These are phyloP conservation scores for Silurus aristotelis DNA, from an alignment of 2,797 vertebrate species.

Conservation along the genomic window DNA sequence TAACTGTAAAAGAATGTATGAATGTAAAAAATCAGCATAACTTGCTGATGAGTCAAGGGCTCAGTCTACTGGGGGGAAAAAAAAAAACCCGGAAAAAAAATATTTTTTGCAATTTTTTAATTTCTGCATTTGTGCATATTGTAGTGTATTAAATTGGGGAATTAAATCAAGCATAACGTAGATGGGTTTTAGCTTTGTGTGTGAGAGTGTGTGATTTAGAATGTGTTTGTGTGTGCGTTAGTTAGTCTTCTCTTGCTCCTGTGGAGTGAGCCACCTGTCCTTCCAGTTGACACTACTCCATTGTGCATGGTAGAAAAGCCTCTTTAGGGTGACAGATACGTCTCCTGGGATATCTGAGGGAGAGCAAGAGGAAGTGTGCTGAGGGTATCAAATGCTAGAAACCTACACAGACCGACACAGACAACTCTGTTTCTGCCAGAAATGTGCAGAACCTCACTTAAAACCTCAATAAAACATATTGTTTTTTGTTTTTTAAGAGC, in stretches of 20 bases:
- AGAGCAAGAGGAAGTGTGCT: conserved; percentile 27
- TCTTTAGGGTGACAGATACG: conserved; percentile 4
- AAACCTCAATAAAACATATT: not conserved
- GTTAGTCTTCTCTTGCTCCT: not conserved
- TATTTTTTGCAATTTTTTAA: not conserved
- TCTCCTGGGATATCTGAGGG: conserved; percentile 12
- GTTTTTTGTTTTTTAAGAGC: no score
- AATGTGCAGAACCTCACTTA: not conserved
- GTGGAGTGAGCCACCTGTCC: conserved; percentile 33
- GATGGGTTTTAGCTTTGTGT: not conserved
- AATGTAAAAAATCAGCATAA: not conserved
- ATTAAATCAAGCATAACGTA: not conserved
- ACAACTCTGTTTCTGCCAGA: not conserved
- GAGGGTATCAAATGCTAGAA: conserved; percentile 22
- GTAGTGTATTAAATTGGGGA: not conserved
- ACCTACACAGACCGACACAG: conserved; percentile 8
- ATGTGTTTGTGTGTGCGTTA: not conserved
- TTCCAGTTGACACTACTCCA: conserved; percentile 24
- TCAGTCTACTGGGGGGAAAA: not conserved
- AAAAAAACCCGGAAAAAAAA: not conserved
- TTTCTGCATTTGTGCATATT: not conserved
- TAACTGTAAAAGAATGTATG: not conserved
- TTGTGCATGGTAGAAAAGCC: conserved; percentile 37
- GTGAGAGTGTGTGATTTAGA: not conserved
- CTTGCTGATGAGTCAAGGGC: not conserved